Conservation (phyloP, 1,140 invertebrate genomes). For the Diabrotica undecimpunctata region DNA sequence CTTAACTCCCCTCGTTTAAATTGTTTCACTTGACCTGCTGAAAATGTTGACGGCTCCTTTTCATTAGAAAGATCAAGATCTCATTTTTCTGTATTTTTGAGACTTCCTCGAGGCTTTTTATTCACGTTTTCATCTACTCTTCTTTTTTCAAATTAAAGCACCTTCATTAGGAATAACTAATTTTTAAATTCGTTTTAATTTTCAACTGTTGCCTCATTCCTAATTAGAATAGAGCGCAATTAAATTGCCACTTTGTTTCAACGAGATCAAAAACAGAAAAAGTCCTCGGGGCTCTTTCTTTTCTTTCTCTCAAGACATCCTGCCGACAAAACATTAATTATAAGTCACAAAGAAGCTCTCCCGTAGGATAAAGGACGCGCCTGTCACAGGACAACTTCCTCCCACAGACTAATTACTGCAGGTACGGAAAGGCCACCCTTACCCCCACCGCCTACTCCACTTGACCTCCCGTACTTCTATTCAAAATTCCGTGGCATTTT, state of each 20-base stretch:
- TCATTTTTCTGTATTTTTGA: background rate
- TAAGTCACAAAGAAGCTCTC: constrained; percentile 6
- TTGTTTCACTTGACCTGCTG: background rate
- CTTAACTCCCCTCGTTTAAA: background rate
- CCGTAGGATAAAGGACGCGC: constrained; percentile 10
- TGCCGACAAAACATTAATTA: constrained; percentile 16
- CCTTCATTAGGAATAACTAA: constrained; percentile 2
- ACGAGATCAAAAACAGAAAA: constrained; percentile 1
- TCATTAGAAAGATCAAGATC: background rate
- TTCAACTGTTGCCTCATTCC: constrained; percentile 1
- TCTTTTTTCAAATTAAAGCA: background rate
- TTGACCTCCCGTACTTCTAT: background rate
- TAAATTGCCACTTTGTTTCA: constrained; percentile 11
- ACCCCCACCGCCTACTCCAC: background rate
- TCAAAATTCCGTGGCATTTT: too few species aligned
- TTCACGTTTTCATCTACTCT: background rate
- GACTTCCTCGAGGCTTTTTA: background rate
- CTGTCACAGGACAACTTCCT: constrained; percentile 12
- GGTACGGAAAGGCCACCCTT: constrained; percentile 3
- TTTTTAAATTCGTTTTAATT: constrained; percentile 6
- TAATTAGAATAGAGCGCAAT: constrained; percentile 9
- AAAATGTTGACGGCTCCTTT: background rate
- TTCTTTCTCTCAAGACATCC: constrained; percentile 5
- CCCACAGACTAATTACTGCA: constrained; percentile 14
- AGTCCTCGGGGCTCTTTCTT: constrained; percentile 4